phyloP scores from a whole-genome alignment of 2,797 vertebrate species.

The Amphiprion clarkii region DNA sequence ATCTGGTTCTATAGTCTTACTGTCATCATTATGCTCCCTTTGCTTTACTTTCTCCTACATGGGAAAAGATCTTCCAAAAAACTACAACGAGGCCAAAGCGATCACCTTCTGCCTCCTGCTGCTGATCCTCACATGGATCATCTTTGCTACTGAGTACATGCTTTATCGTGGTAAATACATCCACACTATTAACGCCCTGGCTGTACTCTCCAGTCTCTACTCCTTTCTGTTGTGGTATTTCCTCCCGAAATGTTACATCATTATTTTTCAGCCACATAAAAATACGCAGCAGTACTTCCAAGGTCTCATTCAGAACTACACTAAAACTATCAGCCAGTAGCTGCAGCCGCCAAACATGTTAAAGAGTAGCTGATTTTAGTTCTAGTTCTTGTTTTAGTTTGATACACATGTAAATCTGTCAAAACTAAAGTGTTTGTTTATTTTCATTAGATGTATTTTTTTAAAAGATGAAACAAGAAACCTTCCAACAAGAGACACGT shows the following conservation, averaged over 20 bases:
- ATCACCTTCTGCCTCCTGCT: slow-evolving; percentile 90
- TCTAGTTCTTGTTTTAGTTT: too few species aligned
- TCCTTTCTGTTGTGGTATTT: too few species aligned
- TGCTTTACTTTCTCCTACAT: slow-evolving; percentile 90
- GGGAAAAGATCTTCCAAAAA: slow-evolving; percentile 91
- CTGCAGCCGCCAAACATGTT: not conserved
- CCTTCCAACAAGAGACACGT: too few species aligned
- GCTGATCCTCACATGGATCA: slow-evolving; percentile 84
- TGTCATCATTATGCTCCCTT: slow-evolving; percentile 40
- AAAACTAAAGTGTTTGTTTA: too few species aligned
- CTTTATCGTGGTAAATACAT: slow-evolving; percentile 73
- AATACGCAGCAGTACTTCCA: slow-evolving; percentile 91
- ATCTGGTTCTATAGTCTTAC: slow-evolving; percentile 28
- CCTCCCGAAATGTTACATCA: slow-evolving; percentile 68
- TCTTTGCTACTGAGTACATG: slow-evolving; percentile 69
- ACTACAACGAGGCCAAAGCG: slow-evolving; percentile 92
- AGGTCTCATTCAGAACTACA: slow-evolving; percentile 88
- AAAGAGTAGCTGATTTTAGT: not conserved
- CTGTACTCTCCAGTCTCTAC: slow-evolving; percentile 22
- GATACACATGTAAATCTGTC: too few species aligned
- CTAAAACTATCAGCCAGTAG: slow-evolving; percentile 82
- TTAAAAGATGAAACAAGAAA: too few species aligned
- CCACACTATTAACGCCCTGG: slow-evolving; percentile 55
- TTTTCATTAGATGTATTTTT: too few species aligned
- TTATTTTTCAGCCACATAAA: slow-evolving; percentile 85